These are phyloP conservation scores for Mylabris sibirica DNA, from an alignment of 2,888 invertebrate species.

Conservation along the genomic window DNA sequence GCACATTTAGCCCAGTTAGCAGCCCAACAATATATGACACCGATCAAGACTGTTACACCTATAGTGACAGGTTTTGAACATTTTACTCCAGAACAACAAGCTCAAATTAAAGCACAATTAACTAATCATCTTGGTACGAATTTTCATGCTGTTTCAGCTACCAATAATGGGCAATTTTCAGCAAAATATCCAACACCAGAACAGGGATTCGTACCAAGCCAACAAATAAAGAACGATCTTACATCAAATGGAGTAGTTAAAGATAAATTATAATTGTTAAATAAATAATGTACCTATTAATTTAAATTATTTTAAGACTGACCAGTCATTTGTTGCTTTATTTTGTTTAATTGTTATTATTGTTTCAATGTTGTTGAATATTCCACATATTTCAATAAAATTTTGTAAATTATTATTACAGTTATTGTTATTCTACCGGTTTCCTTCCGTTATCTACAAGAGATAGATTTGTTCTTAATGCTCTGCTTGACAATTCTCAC, in stretches of 20 bases:
- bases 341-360: conserved; percentile 9
- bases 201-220: conserved; percentile 44
- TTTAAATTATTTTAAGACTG: conserved; percentile 12
- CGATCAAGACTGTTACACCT: conserved; percentile 49
- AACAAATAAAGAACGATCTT: conserved; percentile 39
- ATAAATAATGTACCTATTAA: neutral
- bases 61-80: conserved; percentile 60
- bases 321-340: neutral
- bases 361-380: neutral
- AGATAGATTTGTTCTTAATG: no score
- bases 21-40: conserved; percentile 46
- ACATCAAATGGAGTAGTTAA: neutral
- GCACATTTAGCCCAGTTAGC: conserved; percentile 50
- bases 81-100: conserved; percentile 58
- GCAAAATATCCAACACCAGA: conserved; percentile 32
- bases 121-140: conserved; percentile 50
- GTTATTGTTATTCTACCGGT: neutral
- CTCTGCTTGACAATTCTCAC: neutral
- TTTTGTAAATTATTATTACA: neutral
- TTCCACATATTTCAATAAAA: neutral
- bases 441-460: no score
- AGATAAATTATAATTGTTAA: conserved; percentile 5
- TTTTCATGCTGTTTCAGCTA: conserved; percentile 39
- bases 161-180: conserved; percentile 31
- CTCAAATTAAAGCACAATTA: conserved; percentile 57